Percentiles rank a stretch among this genome's conserved stretches.
Conservation (phyloP, 92 coral and sea anemone genomes). For the Meandrina meandrites region DNA sequence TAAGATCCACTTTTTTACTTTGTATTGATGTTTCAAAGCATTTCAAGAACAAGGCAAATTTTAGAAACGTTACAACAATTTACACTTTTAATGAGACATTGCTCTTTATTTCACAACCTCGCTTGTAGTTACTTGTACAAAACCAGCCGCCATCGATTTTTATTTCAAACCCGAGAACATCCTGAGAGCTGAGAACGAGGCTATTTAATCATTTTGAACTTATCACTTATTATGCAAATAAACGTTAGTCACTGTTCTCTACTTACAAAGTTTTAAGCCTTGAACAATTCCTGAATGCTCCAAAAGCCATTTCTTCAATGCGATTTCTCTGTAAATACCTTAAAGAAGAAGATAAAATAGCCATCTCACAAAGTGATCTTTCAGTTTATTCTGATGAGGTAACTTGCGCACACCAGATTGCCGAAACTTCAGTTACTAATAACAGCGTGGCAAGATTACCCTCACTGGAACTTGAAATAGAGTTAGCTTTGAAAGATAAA, state of each 20-base stretch:
- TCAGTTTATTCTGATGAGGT: too few species aligned
- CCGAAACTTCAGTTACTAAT: too few species aligned
- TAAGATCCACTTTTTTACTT: too few species aligned
- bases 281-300: slow-evolving; percentile 50
- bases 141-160: background rate
- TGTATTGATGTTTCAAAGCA: too few species aligned
- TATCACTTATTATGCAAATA: background rate
- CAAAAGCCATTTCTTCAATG: slow-evolving; percentile 60
- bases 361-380: background rate
- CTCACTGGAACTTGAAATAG: too few species aligned
- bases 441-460: too few species aligned
- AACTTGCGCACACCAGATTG: too few species aligned
- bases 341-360: background rate
- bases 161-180: background rate
- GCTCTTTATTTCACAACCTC: too few species aligned
- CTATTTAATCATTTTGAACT: background rate
- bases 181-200: background rate
- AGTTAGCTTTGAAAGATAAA: too few species aligned
- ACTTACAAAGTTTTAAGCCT: slow-evolving; percentile 66
- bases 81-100: too few species aligned
- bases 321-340: slow-evolving; percentile 59
- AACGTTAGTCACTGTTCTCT: background rate
- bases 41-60: too few species aligned
- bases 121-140: too few species aligned
- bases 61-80: background rate